Evolutionary conservation across 1,140 invertebrate species (phyloP).

Genomic region (Brachionus angularis): DNA sequence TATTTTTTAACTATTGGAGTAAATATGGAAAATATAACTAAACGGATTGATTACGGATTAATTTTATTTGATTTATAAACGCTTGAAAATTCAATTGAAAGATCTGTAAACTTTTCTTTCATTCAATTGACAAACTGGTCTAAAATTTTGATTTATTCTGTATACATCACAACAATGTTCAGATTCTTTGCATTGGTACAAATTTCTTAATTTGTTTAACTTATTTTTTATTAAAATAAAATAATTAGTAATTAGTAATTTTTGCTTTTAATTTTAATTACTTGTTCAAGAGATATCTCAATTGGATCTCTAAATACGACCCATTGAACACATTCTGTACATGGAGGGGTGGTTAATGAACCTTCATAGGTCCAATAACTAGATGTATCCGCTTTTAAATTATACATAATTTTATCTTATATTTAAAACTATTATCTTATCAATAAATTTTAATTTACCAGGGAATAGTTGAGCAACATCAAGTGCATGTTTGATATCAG

Average conservation of each 20-base stretch:
- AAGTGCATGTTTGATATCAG: neutral
- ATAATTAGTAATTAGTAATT: neutral
- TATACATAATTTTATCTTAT: constrained; percentile 1
- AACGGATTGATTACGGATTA: too few relatives aligned
- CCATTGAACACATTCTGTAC: constrained; percentile 80
- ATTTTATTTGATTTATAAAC: too few relatives aligned
- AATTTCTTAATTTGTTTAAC: constrained; percentile 6
- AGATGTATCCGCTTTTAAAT: constrained; percentile 1
- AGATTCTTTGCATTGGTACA: neutral
- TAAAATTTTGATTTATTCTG: constrained; percentile 2
- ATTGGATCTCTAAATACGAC: constrained; percentile 71
- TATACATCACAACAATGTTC: neutral
- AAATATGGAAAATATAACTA: too few relatives aligned
- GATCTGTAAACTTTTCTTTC: constrained; percentile 17
- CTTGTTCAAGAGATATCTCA: constrained; percentile 14
- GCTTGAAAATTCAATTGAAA: constrained; percentile 9
- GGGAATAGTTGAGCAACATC: constrained; percentile 21
- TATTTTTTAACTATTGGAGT: too few relatives aligned
- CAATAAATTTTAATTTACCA: neutral
- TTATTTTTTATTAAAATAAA: neutral
- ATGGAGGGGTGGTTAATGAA: constrained; percentile 82
- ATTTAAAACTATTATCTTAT: too few relatives aligned
- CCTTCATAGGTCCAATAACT: constrained; percentile 69
- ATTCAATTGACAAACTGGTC: constrained; percentile 22
- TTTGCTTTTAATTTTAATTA: neutral